Evolutionary conservation across 2,888 invertebrate species (phyloP).

Genomic region (Brachylomia viminalis): DNA sequence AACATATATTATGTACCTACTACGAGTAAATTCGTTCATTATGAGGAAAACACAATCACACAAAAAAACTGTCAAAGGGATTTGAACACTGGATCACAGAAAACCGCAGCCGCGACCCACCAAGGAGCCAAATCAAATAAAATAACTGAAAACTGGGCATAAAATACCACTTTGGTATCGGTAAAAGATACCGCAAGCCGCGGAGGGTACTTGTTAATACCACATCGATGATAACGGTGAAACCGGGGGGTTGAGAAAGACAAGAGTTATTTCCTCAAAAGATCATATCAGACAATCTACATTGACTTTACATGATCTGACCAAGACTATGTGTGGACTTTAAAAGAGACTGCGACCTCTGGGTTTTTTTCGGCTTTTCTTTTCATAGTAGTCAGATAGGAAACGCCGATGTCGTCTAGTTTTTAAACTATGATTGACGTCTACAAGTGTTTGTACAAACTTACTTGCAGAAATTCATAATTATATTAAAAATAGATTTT

Average conservation of each 20-base stretch:
- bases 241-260: slow-evolving; percentile 5
- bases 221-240: slow-evolving; percentile 37
- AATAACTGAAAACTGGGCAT: slow-evolving; percentile 11
- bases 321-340: no score
- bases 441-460: no score
- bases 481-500: slow-evolving; percentile 8
- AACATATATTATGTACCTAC: no score
- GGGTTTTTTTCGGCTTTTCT: no score
- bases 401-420: no score
- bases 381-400: no score
- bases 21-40: not conserved
- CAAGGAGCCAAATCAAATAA: slow-evolving; percentile 30
- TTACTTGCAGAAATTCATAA: no score
- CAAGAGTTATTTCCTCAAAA: slow-evolving; percentile 16
- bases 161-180: slow-evolving; percentile 20
- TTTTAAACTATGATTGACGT: no score
- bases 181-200: slow-evolving; percentile 24
- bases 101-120: slow-evolving; percentile 21
- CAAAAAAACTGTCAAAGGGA: not conserved
- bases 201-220: slow-evolving; percentile 29
- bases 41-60: not conserved
- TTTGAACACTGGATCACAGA: slow-evolving; percentile 2
- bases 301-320: no score
- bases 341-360: no score
- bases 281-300: no score